Base-by-base conservation (phyloP, 2,113 vertebrate species). In the Pongo abelii region DNA sequence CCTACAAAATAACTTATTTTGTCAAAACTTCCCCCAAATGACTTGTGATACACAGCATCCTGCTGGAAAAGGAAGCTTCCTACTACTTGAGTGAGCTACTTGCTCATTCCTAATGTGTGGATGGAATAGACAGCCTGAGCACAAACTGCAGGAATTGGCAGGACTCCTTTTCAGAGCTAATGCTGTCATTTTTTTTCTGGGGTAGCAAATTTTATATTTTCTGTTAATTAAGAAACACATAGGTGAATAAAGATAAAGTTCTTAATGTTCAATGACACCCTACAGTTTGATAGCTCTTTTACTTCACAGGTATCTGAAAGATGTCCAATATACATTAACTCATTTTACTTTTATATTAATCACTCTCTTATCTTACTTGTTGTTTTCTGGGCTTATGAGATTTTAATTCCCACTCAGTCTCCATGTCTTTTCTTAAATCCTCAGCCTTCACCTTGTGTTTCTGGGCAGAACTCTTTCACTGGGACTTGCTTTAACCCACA, bases 1-100 rank as follows among this genome's bases (percentile, higher is more conserved):
- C 80, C 79, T 61, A 72, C 67, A 57, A 96, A 97, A 89, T 91
- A 92, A 95, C 97, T 92, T 89, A 67, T 83, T 95, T 96, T 59
- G 52, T 96, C 27, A 3, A 8, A 89, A 77, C 57, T 89, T 92
- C 95, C 93, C 92, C 92, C 84, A 94, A 77, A 78, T 87, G 52
- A 50, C 67, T 89, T 91, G 30, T 85, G 67, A 96, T 93, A 61
- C n/a, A 95, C 94, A 91, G 27, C 17, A 25, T 96, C 35, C 14
- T 95, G 20, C 14, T 96, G 83, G 88, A 77, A 75, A 90, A 84
- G 91, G 55, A 96, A 95, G 32, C 79, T 98, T 95, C 48, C 40
- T 59, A 57, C 52, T 98, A 27, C 59, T 61, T 61, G 59, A 27
- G 59, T 27, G 59, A 92, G 91, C 92, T 96, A 67, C 35, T 89